Percentiles rank a stretch among this genome's conserved stretches.
phyloP scores from a whole-genome alignment of 1,140 invertebrate genomes.

The Coptotermes formosanus region DNA sequence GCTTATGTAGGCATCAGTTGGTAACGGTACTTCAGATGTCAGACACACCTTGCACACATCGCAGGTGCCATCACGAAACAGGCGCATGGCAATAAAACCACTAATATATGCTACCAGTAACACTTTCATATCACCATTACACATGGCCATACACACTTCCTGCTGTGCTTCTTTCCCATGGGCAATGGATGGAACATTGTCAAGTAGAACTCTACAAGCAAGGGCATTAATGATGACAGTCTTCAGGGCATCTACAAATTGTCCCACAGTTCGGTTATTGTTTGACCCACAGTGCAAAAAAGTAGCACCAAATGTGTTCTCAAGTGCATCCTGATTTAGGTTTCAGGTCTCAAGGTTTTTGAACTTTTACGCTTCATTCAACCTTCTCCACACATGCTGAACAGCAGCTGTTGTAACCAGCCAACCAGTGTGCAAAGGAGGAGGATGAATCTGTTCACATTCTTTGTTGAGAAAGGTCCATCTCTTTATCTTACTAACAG shows the following conservation, averaged over 20 bases:
- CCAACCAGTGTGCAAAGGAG: not conserved
- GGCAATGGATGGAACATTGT: too few species aligned
- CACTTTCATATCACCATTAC: too few species aligned
- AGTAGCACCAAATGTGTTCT: conserved; percentile 32
- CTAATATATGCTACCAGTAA: too few species aligned
- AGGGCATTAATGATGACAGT: conserved; percentile 1
- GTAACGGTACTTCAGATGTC: too few species aligned
- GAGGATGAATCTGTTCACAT: too few species aligned
- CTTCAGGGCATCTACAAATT: conserved; percentile 26
- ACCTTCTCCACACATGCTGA: not conserved
- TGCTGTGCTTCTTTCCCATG: too few species aligned
- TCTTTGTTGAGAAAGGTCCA: too few species aligned
- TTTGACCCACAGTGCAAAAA: conserved; percentile 24
- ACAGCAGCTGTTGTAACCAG: not conserved
- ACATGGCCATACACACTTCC: too few species aligned
- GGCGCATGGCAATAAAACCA: too few species aligned
- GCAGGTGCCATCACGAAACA: not conserved
- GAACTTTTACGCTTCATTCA: conserved; percentile 17
- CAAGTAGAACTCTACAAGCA: not conserved
- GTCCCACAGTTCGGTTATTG: conserved; percentile 22
- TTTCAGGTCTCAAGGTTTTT: conserved; percentile 20
- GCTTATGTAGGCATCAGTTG: too few species aligned
- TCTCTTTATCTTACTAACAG: too few species aligned
- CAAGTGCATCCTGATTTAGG: conserved; percentile 33
- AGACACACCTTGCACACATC: not conserved